phyloP scores from a whole-genome alignment of 2,888 invertebrate genomes.

The Panzeria rudis region DNA sequence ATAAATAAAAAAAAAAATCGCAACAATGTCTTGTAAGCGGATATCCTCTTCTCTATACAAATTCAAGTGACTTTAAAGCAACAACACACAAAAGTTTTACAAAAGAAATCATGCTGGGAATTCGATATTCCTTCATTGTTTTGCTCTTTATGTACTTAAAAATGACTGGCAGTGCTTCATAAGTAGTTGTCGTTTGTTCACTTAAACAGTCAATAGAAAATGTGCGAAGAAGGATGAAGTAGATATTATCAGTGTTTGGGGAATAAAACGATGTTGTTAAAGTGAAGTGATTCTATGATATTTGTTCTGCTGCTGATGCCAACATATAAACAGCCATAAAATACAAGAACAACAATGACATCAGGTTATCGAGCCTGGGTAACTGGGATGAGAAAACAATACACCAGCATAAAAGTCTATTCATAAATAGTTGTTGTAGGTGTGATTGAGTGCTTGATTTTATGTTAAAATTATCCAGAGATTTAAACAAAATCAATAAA shows the following conservation, averaged over 20 bases:
- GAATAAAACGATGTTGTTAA: slow-evolving; percentile 42
- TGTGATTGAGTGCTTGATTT: slow-evolving; percentile 21
- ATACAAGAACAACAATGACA: not conserved
- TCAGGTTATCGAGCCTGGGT: slow-evolving; percentile 55
- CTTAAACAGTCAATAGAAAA: slow-evolving; percentile 12
- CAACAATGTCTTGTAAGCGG: slow-evolving; percentile 58
- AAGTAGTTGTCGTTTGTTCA: not conserved
- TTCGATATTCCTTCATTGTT: slow-evolving; percentile 41
- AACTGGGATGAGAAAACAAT: not conserved
- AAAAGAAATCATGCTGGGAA: slow-evolving; percentile 40
- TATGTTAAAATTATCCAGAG: slow-evolving; percentile 51
- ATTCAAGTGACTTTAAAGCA: slow-evolving; percentile 19
- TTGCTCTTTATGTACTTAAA: slow-evolving; percentile 29
- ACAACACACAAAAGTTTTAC: slow-evolving; percentile 5
- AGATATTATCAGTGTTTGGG: slow-evolving; percentile 39
- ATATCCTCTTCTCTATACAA: slow-evolving; percentile 43
- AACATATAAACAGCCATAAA: not conserved
- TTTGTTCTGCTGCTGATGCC: slow-evolving; percentile 2
- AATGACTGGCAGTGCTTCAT: not conserved
- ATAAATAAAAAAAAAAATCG: not conserved
- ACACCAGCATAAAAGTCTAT: not conserved
- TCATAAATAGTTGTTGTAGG: not conserved
- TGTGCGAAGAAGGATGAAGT: not conserved
- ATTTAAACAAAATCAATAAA: slow-evolving; percentile 62
- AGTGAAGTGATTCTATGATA: slow-evolving; percentile 25